Percentiles rank a stretch among this genome's conserved stretches.
Evolutionary conservation across 2,888 invertebrate genomes (phyloP).

Genomic region (Pegoplata infirma): DNA sequence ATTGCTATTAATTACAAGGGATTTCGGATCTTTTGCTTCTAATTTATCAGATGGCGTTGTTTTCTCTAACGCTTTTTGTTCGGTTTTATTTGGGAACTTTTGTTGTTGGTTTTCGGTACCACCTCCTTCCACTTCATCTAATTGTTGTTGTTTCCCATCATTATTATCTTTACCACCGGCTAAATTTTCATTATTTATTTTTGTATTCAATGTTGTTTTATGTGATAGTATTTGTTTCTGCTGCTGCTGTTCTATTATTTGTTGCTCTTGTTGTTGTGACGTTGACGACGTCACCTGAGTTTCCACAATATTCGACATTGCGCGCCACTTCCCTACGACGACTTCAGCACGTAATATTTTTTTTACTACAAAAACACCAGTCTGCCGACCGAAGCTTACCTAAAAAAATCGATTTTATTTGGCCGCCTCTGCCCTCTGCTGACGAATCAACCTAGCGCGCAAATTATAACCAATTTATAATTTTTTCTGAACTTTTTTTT

Average conservation of each 20-base stretch:
- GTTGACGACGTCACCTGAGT: conserved; percentile 56
- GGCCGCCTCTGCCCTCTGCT: conserved; percentile 31
- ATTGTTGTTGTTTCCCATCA: conserved; percentile 3
- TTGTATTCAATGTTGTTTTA: conserved; percentile 33
- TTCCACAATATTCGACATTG: conserved; percentile 58
- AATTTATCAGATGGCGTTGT: conserved; percentile 11
- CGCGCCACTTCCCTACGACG: conserved; percentile 60
- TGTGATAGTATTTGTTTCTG: conserved; percentile 33
- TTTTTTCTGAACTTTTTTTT: conserved; percentile 10
- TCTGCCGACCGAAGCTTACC: conserved; percentile 23
- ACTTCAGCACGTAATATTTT: conserved; percentile 45
- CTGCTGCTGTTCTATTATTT: conserved; percentile 8
- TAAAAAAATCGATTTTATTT: conserved; percentile 60
- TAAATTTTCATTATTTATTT: conserved; percentile 52
- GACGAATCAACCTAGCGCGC: conserved; percentile 46
- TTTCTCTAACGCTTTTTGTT: conserved; percentile 17
- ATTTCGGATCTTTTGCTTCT: conserved; percentile 19
- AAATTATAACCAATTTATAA: conserved; percentile 30
- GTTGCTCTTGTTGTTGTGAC: conserved; percentile 48
- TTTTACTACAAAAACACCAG: conserved; percentile 15
- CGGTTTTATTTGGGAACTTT: neutral
- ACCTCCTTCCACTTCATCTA: neutral
- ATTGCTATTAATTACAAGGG: neutral
- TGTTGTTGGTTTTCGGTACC: neutral
- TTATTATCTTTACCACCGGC: conserved; percentile 45